These are phyloP conservation scores for Dicyrtoma fusca DNA, from an alignment of 2,888 invertebrate species.

Conservation along the genomic window DNA sequence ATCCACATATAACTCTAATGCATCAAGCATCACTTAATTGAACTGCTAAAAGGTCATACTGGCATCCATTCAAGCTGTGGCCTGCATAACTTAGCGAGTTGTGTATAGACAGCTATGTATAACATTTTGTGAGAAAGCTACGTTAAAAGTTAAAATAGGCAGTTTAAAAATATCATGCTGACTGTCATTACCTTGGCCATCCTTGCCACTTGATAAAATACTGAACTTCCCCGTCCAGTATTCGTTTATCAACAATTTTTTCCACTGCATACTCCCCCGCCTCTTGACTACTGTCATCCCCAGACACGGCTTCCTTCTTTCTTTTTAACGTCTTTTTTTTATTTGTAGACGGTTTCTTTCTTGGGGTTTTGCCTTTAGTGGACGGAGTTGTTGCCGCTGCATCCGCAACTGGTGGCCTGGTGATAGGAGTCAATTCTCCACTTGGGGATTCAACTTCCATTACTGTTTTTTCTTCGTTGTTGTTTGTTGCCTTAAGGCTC, in stretches of 20 bases:
- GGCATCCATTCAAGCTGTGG: too few relatives aligned
- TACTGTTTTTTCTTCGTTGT: too few relatives aligned
- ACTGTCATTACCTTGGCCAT: constrained; percentile 39
- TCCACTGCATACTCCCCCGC: constrained; percentile 48
- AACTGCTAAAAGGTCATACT: too few relatives aligned
- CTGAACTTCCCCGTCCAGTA: constrained; percentile 28
- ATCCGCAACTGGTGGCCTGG: not conserved
- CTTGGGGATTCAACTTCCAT: not conserved
- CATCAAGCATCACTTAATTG: too few relatives aligned
- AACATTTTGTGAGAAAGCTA: too few relatives aligned
- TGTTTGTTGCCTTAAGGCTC: too few relatives aligned
- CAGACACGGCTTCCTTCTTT: not conserved
- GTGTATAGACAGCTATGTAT: too few relatives aligned
- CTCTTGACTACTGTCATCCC: constrained; percentile 12
- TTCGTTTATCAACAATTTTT: constrained; percentile 40
- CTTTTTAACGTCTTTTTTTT: constrained; percentile 12
- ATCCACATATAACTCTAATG: too few relatives aligned
- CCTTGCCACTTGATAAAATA: constrained; percentile 52
- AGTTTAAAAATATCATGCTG: not conserved
- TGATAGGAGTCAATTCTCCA: not conserved
- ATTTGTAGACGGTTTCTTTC: not conserved
- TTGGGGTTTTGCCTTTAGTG: not conserved
- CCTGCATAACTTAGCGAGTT: too few relatives aligned
- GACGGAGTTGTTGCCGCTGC: constrained; percentile 2
- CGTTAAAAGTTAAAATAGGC: too few relatives aligned